These are phyloP conservation scores for Helleia helle DNA, from an alignment of 2,888 invertebrate species.

Conservation along the genomic window DNA sequence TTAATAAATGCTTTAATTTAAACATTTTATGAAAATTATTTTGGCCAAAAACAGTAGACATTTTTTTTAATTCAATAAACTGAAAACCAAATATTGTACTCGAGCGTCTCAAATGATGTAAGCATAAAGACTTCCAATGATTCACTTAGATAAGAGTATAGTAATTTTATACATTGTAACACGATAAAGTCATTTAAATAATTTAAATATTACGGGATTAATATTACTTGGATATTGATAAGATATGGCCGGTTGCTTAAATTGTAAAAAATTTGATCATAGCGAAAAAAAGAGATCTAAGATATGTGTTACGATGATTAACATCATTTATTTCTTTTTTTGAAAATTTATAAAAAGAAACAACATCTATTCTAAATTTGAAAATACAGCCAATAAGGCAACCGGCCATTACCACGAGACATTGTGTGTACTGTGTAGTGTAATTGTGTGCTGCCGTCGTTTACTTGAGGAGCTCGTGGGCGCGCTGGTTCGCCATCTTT, in stretches of 20 bases:
- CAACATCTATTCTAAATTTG: background rate
- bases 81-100: background rate
- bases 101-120: background rate
- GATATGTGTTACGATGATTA: background rate
- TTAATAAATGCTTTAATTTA: background rate
- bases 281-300: background rate
- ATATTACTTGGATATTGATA: constrained; percentile 13
- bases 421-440: constrained; percentile 36
- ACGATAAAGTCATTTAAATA: constrained; percentile 9
- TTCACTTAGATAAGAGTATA: constrained; percentile 3
- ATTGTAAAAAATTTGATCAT: background rate
- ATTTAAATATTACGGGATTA: constrained; percentile 5
- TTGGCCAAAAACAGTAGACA: too few relatives aligned
- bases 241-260: constrained; percentile 11
- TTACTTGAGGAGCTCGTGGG: constrained; percentile 96
- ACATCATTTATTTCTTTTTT: background rate
- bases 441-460: constrained; percentile 52
- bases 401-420: constrained; percentile 48
- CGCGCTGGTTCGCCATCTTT: constrained; percentile 96
- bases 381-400: constrained; percentile 13
- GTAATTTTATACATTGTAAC: constrained; percentile 7
- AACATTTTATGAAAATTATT: too few relatives aligned
- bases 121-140: background rate
- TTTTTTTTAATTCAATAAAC: too few relatives aligned
- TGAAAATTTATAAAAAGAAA: background rate